Evolutionary conservation across 1,140 invertebrate genomes (phyloP).

Genomic region (Eueides isabella): DNA sequence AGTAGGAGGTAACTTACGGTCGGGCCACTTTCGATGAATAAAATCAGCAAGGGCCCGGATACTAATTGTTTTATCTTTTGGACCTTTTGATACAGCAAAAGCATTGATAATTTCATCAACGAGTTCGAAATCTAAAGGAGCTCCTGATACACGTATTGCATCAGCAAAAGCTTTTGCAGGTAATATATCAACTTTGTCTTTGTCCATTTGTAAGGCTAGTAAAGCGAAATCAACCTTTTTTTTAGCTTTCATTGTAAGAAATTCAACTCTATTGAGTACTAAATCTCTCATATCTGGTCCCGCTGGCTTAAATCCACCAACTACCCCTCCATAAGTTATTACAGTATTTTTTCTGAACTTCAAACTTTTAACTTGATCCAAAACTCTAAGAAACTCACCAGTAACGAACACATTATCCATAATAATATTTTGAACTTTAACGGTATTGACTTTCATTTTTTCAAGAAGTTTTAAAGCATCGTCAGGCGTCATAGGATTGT

Average conservation of each 20-base stretch:
- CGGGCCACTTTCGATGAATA: slow-evolving; percentile 66
- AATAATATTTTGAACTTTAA: slow-evolving; percentile 56
- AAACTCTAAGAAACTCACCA: slow-evolving; percentile 46
- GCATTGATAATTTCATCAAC: slow-evolving; percentile 51
- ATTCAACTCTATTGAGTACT: slow-evolving; percentile 59
- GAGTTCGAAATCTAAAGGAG: slow-evolving; percentile 51
- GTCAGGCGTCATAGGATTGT: slow-evolving; percentile 68
- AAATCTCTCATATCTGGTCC: slow-evolving; percentile 59
- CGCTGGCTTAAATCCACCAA: slow-evolving; percentile 33
- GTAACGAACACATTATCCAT: slow-evolving; percentile 61
- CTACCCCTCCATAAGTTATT: slow-evolving; percentile 56
- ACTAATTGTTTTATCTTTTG: slow-evolving; percentile 53
- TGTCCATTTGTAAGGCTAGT: slow-evolving; percentile 51
- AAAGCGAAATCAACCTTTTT: slow-evolving; percentile 59
- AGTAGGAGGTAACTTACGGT: slow-evolving; percentile 61
- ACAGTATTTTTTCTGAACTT: slow-evolving; percentile 49
- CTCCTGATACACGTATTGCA: slow-evolving; percentile 41
- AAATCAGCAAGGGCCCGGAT: slow-evolving; percentile 56
- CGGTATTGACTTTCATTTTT: slow-evolving; percentile 48
- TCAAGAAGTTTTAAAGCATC: slow-evolving; percentile 61
- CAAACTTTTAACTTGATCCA: slow-evolving; percentile 45
- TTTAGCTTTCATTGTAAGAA: slow-evolving; percentile 51
- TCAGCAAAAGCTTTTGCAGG: slow-evolving; percentile 48
- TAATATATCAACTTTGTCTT: slow-evolving; percentile 51
- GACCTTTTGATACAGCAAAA: slow-evolving; percentile 50